Percentiles rank a stretch among this genome's conserved stretches.
phyloP scores from a whole-genome alignment of 1,140 invertebrate genomes.

The Bombus ignitus region DNA sequence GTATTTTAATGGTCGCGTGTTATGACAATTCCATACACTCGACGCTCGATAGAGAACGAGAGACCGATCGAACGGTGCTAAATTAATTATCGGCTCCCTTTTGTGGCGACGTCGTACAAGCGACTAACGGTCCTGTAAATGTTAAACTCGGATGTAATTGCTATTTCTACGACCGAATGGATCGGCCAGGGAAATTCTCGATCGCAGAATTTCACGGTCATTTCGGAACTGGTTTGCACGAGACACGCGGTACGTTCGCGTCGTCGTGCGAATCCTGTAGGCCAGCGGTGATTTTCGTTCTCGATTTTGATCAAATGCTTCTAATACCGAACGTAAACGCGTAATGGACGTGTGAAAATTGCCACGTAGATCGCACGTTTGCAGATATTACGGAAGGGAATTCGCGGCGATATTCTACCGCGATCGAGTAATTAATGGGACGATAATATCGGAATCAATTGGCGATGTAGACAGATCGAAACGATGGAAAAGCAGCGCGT shows the following conservation, averaged over 20 bases:
- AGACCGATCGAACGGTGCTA: constrained; percentile 34
- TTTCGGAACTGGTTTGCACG: not conserved
- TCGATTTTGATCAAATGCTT: not conserved
- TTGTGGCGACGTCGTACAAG: not conserved
- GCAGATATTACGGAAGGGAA: not conserved
- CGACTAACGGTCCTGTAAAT: constrained; percentile 4
- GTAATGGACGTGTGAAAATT: not conserved
- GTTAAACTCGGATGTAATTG: constrained; percentile 12
- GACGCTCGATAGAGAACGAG: not conserved
- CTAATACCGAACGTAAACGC: not conserved
- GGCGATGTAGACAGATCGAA: not conserved
- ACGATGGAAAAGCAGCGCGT: not conserved
- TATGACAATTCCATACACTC: not conserved
- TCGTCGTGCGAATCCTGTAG: not conserved
- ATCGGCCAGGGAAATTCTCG: not conserved
- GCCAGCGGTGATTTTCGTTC: not conserved
- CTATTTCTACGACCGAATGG: not conserved
- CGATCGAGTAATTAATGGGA: constrained; percentile 5
- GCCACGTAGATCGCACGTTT: too few species aligned
- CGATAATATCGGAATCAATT: constrained; percentile 17
- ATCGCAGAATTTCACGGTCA: not conserved
- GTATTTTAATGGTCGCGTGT: constrained; percentile 30
- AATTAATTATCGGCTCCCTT: constrained; percentile 58
- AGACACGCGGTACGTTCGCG: not conserved
- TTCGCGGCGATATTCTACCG: not conserved